phyloP scores from a whole-genome alignment of 2,888 invertebrate genomes.

The Troides aeacus region DNA sequence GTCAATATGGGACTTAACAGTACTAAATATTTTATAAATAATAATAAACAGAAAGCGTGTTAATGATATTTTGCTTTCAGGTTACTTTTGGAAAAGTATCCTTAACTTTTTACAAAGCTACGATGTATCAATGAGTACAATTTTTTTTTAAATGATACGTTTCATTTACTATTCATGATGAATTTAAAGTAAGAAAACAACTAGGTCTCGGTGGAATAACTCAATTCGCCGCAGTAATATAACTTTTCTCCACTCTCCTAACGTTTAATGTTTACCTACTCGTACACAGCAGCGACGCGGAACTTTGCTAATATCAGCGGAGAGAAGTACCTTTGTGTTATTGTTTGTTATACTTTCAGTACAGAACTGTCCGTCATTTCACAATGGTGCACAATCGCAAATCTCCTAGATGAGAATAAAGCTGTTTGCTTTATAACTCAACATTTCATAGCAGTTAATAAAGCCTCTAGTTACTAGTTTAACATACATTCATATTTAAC shows the following conservation, averaged over 20 bases:
- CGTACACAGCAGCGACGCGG: slow-evolving; percentile 14
- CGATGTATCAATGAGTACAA: too few species aligned
- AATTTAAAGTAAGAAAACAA: too few species aligned
- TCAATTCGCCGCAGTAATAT: slow-evolving; percentile 2
- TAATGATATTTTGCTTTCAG: too few species aligned
- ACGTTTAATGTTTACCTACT: slow-evolving; percentile 15
- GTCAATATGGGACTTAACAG: too few species aligned
- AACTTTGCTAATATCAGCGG: slow-evolving; percentile 26
- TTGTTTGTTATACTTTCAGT: slow-evolving; percentile 22
- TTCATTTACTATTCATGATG: too few species aligned
- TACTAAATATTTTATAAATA: too few species aligned
- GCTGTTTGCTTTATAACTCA: not conserved
- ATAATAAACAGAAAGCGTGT: too few species aligned
- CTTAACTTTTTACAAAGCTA: too few species aligned
- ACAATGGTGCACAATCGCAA: slow-evolving; percentile 1
- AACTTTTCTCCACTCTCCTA: slow-evolving; percentile 15
- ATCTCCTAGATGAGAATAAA: slow-evolving; percentile 2
- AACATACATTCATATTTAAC: not conserved
- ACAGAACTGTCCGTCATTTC: slow-evolving; percentile 7
- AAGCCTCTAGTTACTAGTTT: not conserved
- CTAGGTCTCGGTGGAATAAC: too few species aligned
- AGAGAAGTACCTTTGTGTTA: slow-evolving; percentile 13
- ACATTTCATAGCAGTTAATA: not conserved
- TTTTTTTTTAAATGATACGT: too few species aligned
- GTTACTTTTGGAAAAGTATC: too few species aligned